Base-by-base conservation (phyloP, 2,113 vertebrate genomes). In the Tetrao urogallus region DNA sequence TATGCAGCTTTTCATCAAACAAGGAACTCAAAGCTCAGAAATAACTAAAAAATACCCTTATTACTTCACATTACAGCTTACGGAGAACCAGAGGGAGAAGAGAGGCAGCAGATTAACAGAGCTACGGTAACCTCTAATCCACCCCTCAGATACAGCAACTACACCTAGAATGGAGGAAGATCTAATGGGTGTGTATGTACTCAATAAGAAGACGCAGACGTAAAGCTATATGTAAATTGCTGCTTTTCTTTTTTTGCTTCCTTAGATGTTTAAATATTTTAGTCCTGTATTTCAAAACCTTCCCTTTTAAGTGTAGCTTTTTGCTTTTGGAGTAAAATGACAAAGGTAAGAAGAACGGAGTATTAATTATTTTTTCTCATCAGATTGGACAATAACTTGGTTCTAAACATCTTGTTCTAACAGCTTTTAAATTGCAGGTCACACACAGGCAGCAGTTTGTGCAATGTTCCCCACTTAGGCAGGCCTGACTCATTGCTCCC, bases 401-500 rank as follows among this genome's bases (percentile, higher is more conserved):
- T 82, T 75, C 40, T 72, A 36, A 92, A 65, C 58, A 70, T 76
- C 63, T 91, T 72, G 38, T 48, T 56, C 32, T 9, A 54, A 60
- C 56, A 72, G 34, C 63, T 77, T 86, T 74, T 77, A 16, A n/a
- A 56, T 47, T 11, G 9, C 21, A 80, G 67, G 50, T 86, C 79
- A 66, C 2, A 54, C 56, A 34, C 8, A 57, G 57, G 43, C 61
- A 61, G 57, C n/a, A 30, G 32, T 28, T 45, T 78, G 66, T 52
- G 36, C 89, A 91, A 58, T 9, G 15, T 6, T 66, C 58, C 83
- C 71, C 74, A 48, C 20, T 57, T 54, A 85, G 50, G 27, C 72
- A 93, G 42, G 28, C 64, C 72, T 95, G 76, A 90, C 27, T 93
- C 85, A 77, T 63, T 76, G 42, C 79, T 95, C 93, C 64, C 76